phyloP scores from a whole-genome alignment of 2,113 vertebrate species.

The Crocuta crocuta region DNA sequence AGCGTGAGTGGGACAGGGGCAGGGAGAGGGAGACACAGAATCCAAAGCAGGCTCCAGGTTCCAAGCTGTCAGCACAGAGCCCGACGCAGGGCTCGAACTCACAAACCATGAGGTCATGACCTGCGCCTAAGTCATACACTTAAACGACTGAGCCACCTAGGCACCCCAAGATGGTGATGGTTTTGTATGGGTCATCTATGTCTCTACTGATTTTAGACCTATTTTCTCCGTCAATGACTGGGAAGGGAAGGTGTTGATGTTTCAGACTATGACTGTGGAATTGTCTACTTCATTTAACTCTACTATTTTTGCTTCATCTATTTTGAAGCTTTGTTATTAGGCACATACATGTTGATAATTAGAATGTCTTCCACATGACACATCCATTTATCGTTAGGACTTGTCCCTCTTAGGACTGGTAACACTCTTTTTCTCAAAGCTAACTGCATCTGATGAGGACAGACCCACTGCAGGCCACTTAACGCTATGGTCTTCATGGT shows the following conservation, averaged over 20 bases:
- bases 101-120: too few relatives aligned
- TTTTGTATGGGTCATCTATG: background rate
- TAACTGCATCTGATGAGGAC: background rate
- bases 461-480: background rate
- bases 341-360: background rate
- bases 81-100: too few relatives aligned
- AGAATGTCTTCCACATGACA: background rate
- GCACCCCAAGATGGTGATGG: background rate
- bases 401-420: background rate
- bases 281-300: background rate
- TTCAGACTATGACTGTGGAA: background rate
- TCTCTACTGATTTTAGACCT: background rate
- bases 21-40: too few relatives aligned
- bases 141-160: too few relatives aligned
- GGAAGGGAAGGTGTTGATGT: background rate
- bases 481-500: background rate
- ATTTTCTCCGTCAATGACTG: background rate
- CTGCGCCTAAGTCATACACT: too few relatives aligned
- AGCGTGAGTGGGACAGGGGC: too few relatives aligned
- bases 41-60: too few relatives aligned
- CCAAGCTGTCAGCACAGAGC: too few relatives aligned
- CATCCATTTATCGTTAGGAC: background rate
- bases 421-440: background rate
- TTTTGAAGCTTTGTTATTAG: background rate
- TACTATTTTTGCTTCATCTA: background rate